Base-by-base conservation (phyloP, 2,888 invertebrate species). In the Sesia bembeciformis region DNA sequence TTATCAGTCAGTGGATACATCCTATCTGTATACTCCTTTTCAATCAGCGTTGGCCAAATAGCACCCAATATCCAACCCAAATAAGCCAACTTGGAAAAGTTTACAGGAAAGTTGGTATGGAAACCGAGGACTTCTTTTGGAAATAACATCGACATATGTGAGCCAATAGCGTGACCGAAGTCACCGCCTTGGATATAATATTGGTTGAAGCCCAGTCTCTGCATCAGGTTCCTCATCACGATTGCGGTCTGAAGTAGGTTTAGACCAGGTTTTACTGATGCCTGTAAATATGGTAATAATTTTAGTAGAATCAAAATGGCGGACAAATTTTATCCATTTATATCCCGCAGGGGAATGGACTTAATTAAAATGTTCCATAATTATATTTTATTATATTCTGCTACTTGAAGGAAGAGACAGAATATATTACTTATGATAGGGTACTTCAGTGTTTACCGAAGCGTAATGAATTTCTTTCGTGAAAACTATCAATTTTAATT, bases 181-280 rank as follows among this genome's bases (percentile, higher is more conserved):
- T 95, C 95, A 0, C 95, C 94, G 0, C 94, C 95, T 75, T 95
- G 95, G 0, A 92, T 76, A 68, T 93, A 94, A 69, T 91, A 96
- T 60, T 91, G 84, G 0, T 91, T 71, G 67, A 91, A 90, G 0
- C 93, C 93, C 1, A 96, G 76, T 39, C 93, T 83, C 38, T 90
- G 76, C 95, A 96, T 95, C 3, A 96, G 83, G 65, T 93, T 93
- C 57, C 91, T 90, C 69, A 95, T 85, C n/a, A 94, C 72, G 0
- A 92, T 84, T 0, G 91, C 92, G 39, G 92, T 89, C 68, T 93
- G 86, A 0, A 88, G 78, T 0, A 91, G 70, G 0, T 91, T 89
- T 4, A 93, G 65, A 8, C 95, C 95, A 46, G 90, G 90, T 66
- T 91, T 91, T 0, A 78, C 74, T 4, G 92, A 72, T 6, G 79